Conservation (phyloP, 1,140 invertebrate species). For the Caenorhabditis elegans region DNA sequence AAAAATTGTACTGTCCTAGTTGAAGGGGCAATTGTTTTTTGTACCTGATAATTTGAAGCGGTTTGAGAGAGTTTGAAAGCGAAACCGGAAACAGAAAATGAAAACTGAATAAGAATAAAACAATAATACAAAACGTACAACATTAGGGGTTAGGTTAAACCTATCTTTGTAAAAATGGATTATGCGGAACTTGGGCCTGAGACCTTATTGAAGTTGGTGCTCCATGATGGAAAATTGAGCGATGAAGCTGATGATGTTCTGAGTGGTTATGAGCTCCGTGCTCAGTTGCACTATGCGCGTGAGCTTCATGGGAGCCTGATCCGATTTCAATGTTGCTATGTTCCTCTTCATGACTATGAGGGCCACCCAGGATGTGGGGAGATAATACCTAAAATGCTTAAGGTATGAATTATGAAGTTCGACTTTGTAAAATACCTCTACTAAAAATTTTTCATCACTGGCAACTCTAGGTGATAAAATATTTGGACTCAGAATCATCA, state of each 20-base stretch:
- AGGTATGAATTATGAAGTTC: too few species aligned
- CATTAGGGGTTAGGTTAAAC: too few species aligned
- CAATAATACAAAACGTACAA: too few species aligned
- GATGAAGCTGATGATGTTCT: conserved; percentile 2
- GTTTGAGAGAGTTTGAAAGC: not conserved
- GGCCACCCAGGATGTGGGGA: conserved; percentile 47
- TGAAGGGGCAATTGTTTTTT: not conserved
- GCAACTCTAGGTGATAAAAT: conserved; percentile 44
- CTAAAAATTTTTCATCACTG: conserved; percentile 46
- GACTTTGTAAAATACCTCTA: conserved; percentile 43
- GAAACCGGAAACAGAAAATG: not conserved
- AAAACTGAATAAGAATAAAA: not conserved
- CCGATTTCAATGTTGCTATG: conserved; percentile 26
- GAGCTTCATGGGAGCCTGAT: conserved; percentile 34
- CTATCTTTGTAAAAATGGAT: not conserved
- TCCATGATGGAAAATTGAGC: not conserved
- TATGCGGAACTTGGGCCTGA: not conserved
- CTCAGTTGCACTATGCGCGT: not conserved
- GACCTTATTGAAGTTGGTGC: not conserved
- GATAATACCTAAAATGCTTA: conserved; percentile 43
- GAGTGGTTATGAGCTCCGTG: not conserved
- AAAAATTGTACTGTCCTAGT: conserved; percentile 16
- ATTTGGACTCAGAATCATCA: conserved; percentile 47
- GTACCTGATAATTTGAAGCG: conserved; percentile 6
- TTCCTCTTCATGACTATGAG: conserved; percentile 40